phyloP scores from a whole-genome alignment of 2,113 vertebrate species.

The Haliaeetus leucogaster region DNA sequence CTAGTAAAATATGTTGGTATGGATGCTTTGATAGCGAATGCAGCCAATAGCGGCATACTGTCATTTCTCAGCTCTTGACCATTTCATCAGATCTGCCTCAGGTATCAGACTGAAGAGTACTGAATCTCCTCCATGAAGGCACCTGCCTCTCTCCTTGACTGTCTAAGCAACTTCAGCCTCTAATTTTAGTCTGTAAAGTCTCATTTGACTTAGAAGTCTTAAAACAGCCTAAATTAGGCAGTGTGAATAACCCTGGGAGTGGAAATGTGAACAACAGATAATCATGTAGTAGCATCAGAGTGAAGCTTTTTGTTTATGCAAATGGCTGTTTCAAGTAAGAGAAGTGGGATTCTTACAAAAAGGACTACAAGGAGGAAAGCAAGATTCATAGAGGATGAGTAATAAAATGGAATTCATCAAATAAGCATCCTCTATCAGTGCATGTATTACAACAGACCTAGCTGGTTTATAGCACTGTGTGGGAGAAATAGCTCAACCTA shows the following conservation, averaged over 20 bases:
- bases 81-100: neutral
- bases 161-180: neutral
- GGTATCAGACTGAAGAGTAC: neutral
- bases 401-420: neutral
- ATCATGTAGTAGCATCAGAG: neutral
- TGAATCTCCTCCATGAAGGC: neutral
- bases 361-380: neutral
- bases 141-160: neutral
- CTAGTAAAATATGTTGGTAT: neutral
- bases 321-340: neutral
- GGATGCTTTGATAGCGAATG: neutral
- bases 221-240: neutral
- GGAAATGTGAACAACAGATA: neutral
- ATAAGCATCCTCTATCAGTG: neutral
- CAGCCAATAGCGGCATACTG: neutral
- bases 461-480: neutral
- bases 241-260: neutral
- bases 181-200: neutral
- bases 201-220: neutral
- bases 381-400: neutral
- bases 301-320: neutral
- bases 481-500: conserved; percentile 2
- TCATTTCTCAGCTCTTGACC: neutral
- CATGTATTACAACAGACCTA: neutral
- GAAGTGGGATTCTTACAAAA: neutral